Base-by-base conservation (phyloP, 2,888 invertebrate species). In the Argyresthia goedartella region DNA sequence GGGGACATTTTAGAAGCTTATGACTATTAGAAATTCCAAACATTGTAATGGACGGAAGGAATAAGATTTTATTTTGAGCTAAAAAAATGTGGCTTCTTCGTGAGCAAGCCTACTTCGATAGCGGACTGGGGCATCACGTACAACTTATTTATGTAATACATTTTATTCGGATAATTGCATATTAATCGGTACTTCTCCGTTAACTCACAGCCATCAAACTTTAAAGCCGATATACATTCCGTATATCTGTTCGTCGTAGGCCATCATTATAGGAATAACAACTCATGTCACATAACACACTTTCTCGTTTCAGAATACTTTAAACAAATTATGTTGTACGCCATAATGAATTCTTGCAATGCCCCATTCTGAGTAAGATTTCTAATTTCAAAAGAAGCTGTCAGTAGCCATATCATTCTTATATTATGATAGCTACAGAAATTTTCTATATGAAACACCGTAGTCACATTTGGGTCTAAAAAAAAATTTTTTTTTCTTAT, bases 11-110 rank as follows among this genome's bases (percentile, higher is more conserved):
- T 59, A 61, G 59, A 72, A 76, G 78, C 78, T 78, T 81, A 82
- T 58, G 64, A 73, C 79, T 78, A 33, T 74, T 67, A 71, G 72
- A 70, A 75, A 72, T 72, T 77, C 72, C 70, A 73, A 73, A 67
- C 65, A 35, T 44, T 68, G 63, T 60, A 15, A 63, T 84, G 85
- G 85, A 86, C 85, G 85, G 85, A 86, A 84, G 82, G 81, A 73
- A 75, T 71, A 49, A 44, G 60, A 66, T 66, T 64, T 69, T 59
- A 42, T 49, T 61, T 79, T 82, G 81, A 82, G 81, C 81, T 67
- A 9, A 73, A 79, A 60, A 57, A 62, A 60, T 61, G 56, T 62
- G 68, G 64, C 64, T 52, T 60, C 47, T 56, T 59, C 54, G 53
- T 57, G 56, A 64, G 61, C 62, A 54, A 53, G 54, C 52, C 53